A percentile compares a stretch with the other conserved stretches of the same genome.
Conservation (phyloP, 2,888 invertebrate genomes). For the Aphrophora alni region DNA sequence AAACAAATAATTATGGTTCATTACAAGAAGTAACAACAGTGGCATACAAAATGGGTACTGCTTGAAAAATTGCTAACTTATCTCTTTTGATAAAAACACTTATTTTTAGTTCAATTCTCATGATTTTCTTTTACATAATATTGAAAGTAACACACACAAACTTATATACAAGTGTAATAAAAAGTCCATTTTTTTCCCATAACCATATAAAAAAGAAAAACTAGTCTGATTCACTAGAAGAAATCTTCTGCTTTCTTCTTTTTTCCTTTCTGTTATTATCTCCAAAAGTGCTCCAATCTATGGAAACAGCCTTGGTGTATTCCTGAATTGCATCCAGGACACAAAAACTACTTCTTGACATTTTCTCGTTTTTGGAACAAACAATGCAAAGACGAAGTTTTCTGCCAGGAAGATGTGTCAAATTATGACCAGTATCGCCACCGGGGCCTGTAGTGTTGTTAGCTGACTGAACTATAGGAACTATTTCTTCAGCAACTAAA, state of each 20-base stretch:
- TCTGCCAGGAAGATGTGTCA: conserved; percentile 17
- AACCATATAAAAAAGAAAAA: too few relatives aligned
- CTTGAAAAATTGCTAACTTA: too few relatives aligned
- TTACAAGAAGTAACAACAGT: too few relatives aligned
- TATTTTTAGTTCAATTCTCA: too few relatives aligned
- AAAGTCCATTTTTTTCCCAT: too few relatives aligned
- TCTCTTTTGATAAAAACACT: too few relatives aligned
- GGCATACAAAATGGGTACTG: too few relatives aligned
- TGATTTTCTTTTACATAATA: too few relatives aligned
- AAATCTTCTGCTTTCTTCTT: background rate
- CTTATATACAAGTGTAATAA: too few relatives aligned
- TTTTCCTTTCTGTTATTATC: background rate
- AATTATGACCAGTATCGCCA: background rate
- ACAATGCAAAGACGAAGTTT: conserved; percentile 1
- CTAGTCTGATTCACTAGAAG: background rate
- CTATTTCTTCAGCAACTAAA: background rate
- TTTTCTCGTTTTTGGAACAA: background rate
- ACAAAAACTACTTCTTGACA: conserved; percentile 22
- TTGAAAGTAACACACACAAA: too few relatives aligned
- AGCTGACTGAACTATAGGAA: too few relatives aligned
- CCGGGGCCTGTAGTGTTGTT: conserved; percentile 10
- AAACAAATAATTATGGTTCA: too few relatives aligned
- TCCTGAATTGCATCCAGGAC: conserved; percentile 28
- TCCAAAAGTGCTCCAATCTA: conserved; percentile 18
- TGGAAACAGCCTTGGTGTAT: conserved; percentile 31